Conservation (phyloP, 2,888 invertebrate genomes). For the Caradrina kadenii region DNA sequence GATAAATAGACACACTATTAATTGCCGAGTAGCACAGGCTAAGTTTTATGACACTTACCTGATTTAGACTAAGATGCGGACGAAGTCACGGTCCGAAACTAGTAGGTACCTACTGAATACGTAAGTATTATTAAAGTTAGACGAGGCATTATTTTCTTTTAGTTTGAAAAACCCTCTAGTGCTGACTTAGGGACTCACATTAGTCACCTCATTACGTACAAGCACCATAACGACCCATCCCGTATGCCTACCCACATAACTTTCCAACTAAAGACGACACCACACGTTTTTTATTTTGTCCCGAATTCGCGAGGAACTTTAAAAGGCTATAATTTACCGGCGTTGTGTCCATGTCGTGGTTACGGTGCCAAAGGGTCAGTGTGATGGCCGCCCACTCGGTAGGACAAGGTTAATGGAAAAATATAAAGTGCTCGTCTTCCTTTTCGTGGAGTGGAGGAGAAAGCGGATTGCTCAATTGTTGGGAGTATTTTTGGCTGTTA, state of each 20-base stretch:
- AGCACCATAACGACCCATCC: constrained; percentile 22
- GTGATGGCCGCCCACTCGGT: constrained; percentile 47
- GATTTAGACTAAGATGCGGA: no score
- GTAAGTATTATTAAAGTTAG: no score
- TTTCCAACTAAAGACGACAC: constrained; percentile 38
- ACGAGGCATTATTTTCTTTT: background rate
- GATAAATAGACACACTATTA: no score
- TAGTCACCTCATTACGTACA: constrained; percentile 33
- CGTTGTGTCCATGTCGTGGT: constrained; percentile 48
- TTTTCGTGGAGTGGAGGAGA: constrained; percentile 28
- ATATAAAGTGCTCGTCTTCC: constrained; percentile 51
- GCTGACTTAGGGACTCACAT: background rate
- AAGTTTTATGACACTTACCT: no score
- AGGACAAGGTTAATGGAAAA: constrained; percentile 53
- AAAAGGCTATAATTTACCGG: constrained; percentile 57
- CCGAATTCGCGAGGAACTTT: constrained; percentile 45
- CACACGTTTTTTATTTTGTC: constrained; percentile 45
- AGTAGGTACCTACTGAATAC: no score
- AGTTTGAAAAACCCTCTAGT: background rate
- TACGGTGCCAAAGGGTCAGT: constrained; percentile 59
- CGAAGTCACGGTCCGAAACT: no score
- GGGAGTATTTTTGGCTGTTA: background rate
- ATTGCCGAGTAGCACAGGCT: no score
- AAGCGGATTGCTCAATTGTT: constrained; percentile 22
- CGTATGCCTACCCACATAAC: constrained; percentile 23